Evolutionary conservation across 2,797 vertebrate genomes (phyloP).

Genomic region (Danio jaintianensis): DNA sequence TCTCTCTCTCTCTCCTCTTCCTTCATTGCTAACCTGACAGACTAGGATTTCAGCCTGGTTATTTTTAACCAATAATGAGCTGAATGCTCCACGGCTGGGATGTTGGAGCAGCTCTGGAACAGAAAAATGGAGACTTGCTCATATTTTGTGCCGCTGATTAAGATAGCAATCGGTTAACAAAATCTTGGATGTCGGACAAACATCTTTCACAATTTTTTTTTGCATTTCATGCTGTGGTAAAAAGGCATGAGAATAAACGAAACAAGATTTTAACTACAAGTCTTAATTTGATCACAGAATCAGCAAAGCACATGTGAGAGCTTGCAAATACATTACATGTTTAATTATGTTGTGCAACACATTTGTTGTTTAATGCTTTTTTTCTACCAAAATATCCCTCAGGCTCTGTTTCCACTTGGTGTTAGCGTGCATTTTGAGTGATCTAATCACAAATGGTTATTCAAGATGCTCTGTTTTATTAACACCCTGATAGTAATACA

Average conservation of each 20-base stretch:
- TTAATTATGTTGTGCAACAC: not conserved
- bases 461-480: too few species aligned
- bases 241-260: not conserved
- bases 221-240: not conserved
- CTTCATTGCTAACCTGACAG: constrained; percentile 51
- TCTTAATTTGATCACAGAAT: not conserved
- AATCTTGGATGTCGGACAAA: not conserved
- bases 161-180: not conserved
- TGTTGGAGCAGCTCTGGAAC: not conserved
- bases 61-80: constrained; percentile 59
- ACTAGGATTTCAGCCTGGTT: constrained; percentile 50
- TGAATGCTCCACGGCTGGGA: constrained; percentile 40
- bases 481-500: too few species aligned
- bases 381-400: not conserved
- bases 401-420: too few species aligned
- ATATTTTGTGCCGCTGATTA: not conserved
- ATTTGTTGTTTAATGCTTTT: not conserved
- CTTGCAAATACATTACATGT: not conserved
- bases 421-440: too few species aligned
- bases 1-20: constrained; percentile 59
- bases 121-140: not conserved
- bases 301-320: not conserved
- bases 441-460: too few species aligned
- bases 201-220: not conserved
- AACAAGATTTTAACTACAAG: not conserved